A percentile compares a stretch with the other conserved stretches of the same genome.
Conservation (phyloP, 2,888 invertebrate species). For the Oligia latruncula region DNA sequence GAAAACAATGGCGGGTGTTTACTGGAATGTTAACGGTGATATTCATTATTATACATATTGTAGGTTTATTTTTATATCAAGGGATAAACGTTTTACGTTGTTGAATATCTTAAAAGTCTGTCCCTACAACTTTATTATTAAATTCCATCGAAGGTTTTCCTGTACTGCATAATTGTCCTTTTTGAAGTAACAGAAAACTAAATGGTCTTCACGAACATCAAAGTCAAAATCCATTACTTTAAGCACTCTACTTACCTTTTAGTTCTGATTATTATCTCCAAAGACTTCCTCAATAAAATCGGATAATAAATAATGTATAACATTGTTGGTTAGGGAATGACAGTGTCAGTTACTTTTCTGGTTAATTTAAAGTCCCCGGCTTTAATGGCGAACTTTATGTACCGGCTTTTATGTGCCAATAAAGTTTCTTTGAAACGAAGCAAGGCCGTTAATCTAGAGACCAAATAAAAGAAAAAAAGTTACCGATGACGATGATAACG, state of each 20-base stretch:
- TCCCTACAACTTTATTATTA: background rate
- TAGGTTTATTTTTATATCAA: slow-evolving; percentile 52
- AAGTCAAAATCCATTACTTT: slow-evolving; percentile 17
- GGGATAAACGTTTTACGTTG: slow-evolving; percentile 23
- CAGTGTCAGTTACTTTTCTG: slow-evolving; percentile 78
- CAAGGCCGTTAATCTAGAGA: slow-evolving; percentile 84
- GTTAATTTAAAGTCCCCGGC: slow-evolving; percentile 85
- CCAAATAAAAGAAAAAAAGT: slow-evolving; percentile 78
- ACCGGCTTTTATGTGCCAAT: slow-evolving; percentile 83
- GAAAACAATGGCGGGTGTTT: slow-evolving; percentile 56
- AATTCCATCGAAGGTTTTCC: background rate
- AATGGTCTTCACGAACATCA: slow-evolving; percentile 20
- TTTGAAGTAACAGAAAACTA: slow-evolving; percentile 16
- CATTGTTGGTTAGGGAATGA: slow-evolving; percentile 65
- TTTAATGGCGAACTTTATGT: slow-evolving; percentile 85
- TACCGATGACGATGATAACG: slow-evolving; percentile 61
- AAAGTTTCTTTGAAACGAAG: slow-evolving; percentile 85
- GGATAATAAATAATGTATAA: slow-evolving; percentile 65
- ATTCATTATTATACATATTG: slow-evolving; percentile 49
- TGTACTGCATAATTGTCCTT: no score
- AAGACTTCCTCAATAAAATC: slow-evolving; percentile 60
- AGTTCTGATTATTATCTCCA: slow-evolving; percentile 51
- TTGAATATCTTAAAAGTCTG: slow-evolving; percentile 18
- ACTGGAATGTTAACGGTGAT: slow-evolving; percentile 39
- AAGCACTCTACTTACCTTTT: slow-evolving; percentile 38